Conservation (phyloP, 2,113 vertebrate genomes). For the Heteronetta atricapilla region DNA sequence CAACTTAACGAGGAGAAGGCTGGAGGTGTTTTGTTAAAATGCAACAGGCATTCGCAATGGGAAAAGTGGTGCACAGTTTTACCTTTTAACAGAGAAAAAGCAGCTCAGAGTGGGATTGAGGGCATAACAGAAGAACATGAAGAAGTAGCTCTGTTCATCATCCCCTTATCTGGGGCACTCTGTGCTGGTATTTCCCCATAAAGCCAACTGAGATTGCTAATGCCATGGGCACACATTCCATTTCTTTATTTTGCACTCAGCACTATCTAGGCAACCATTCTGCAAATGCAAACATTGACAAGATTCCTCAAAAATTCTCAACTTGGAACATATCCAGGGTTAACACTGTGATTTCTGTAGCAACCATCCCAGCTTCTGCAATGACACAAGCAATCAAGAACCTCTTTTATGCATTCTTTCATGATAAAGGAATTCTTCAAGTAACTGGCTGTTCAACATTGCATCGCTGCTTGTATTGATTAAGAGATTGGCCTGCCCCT, state of each 20-base stretch:
- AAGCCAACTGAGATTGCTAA: background rate
- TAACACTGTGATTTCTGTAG: background rate
- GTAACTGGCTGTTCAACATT: background rate
- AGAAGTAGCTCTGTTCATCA: background rate
- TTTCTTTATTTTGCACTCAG: background rate
- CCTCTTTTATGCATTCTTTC: background rate
- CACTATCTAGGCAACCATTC: background rate
- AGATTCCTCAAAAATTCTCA: background rate
- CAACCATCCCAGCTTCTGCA: background rate
- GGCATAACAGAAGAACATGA: background rate
- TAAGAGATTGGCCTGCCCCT: background rate
- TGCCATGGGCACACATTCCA: background rate
- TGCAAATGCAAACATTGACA: background rate
- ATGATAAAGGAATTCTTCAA: background rate
- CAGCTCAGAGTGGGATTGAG: background rate
- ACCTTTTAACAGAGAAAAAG: background rate
- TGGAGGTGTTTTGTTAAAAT: background rate
- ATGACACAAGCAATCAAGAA: background rate
- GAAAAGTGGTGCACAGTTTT: background rate
- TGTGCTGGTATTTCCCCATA: background rate
- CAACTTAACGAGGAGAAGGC: background rate
- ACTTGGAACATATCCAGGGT: background rate
- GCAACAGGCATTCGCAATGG: background rate
- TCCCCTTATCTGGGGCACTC: background rate
- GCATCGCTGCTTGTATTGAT: background rate